Percentiles rank a stretch among this genome's conserved stretches.
phyloP scores from a whole-genome alignment of 2,113 vertebrate genomes.

The Tympanuchus pallidicinctus region DNA sequence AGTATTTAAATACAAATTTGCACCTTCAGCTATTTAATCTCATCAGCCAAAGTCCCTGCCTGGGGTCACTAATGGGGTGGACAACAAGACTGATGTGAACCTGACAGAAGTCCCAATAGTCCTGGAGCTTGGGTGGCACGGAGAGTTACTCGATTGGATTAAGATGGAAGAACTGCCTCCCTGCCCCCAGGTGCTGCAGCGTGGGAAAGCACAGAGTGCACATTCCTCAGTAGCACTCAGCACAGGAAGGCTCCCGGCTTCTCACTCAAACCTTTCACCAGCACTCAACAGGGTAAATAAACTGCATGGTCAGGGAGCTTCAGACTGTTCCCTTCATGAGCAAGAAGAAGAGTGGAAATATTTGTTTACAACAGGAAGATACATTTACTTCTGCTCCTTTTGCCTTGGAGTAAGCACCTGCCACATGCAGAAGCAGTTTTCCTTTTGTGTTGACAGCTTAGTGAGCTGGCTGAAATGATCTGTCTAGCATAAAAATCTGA shows the following conservation, averaged over 20 bases:
- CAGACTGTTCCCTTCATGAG: background rate
- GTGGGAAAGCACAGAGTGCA: constrained; percentile 46
- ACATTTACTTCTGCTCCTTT: background rate
- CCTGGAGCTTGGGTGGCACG: background rate
- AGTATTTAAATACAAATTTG: background rate
- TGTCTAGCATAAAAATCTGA: background rate
- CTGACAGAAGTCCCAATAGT: background rate
- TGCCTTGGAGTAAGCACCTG: constrained; percentile 29
- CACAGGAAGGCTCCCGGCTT: constrained; percentile 61
- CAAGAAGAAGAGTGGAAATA: background rate
- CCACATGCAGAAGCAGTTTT: background rate
- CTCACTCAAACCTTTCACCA: constrained; percentile 64
- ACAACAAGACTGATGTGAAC: background rate
- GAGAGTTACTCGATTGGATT: background rate
- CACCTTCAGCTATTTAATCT: background rate
- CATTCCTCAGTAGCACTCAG: constrained; percentile 58
- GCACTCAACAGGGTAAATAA: constrained; percentile 74
- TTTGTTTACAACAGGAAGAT: constrained; percentile 30
- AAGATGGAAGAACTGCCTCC: fast-evolving
- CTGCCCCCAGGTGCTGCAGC: background rate
- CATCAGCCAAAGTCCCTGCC: background rate
- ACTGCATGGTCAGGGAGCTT: constrained; percentile 4
- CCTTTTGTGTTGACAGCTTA: background rate
- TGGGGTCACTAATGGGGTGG: background rate
- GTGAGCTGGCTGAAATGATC: background rate